phyloP scores from a whole-genome alignment of 1,140 invertebrate genomes.

The Drosophila sechellia region DNA sequence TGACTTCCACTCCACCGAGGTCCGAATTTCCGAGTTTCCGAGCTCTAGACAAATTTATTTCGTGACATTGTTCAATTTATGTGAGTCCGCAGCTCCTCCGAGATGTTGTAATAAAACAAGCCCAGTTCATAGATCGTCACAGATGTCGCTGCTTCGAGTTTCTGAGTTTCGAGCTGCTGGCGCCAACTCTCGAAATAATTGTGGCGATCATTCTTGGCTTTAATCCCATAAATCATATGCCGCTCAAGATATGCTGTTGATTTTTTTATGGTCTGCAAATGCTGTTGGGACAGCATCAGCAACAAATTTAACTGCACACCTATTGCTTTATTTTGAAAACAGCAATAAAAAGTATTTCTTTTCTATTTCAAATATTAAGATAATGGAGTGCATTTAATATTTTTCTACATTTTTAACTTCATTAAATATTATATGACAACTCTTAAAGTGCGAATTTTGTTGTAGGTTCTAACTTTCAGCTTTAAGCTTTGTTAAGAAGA shows the following conservation, averaged over 20 bases:
- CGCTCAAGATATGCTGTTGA: conserved; percentile 36
- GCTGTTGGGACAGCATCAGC: conserved; percentile 9
- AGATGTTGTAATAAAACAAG: conserved; percentile 77
- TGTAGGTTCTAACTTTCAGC: background rate
- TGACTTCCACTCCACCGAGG: conserved; percentile 24
- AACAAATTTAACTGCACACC: background rate
- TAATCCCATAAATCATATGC: conserved; percentile 38
- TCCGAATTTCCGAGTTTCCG: conserved; percentile 25
- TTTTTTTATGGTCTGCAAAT: conserved; percentile 43
- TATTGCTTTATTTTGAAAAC: background rate
- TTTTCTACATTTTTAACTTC: too few relatives aligned
- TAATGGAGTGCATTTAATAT: too few relatives aligned
- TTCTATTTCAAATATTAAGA: background rate
- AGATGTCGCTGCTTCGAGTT: conserved; percentile 14
- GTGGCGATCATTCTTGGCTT: conserved; percentile 42
- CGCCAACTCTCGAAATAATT: conserved; percentile 69
- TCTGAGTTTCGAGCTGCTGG: conserved; percentile 10
- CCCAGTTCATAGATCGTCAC: conserved; percentile 22
- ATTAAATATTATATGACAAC: too few relatives aligned
- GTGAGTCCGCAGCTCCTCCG: conserved; percentile 38
- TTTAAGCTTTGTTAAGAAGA: background rate
- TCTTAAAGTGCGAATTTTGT: too few relatives aligned
- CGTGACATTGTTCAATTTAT: conserved; percentile 81
- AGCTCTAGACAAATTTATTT: conserved; percentile 68
- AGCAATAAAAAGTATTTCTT: background rate